Evolutionary conservation across 2,888 invertebrate species (phyloP).

Genomic region (Tipula vernalis): DNA sequence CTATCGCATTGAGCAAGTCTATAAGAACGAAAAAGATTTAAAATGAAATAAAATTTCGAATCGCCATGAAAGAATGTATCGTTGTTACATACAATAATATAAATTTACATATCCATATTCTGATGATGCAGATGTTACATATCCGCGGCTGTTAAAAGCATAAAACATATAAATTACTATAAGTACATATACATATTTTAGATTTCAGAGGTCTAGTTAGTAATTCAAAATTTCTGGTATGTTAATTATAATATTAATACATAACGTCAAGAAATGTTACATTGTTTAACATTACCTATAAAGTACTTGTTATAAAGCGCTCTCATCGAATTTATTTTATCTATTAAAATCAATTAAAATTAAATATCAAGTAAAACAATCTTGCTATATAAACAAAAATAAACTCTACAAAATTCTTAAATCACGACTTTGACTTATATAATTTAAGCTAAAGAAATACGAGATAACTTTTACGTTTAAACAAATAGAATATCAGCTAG

Average conservation of each 20-base stretch:
- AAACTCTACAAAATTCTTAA: background rate
- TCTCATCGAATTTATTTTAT: background rate
- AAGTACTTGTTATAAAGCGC: background rate
- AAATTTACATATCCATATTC: background rate
- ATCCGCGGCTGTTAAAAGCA: background rate
- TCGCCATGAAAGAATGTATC: background rate
- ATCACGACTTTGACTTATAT: conserved; percentile 1
- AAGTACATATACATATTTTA: background rate
- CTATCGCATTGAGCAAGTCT: background rate
- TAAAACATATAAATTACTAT: too few species aligned
- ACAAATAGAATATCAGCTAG: background rate
- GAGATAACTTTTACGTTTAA: background rate
- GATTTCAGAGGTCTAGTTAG: background rate
- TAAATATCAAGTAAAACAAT: background rate
- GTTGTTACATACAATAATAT: background rate
- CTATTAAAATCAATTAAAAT: background rate
- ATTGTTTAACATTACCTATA: background rate
- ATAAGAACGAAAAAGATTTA: background rate
- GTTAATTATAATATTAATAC: too few species aligned
- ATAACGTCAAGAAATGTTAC: background rate
- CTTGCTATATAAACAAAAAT: background rate
- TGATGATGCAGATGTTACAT: background rate
- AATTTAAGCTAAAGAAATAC: background rate
- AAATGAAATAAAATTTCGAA: background rate
- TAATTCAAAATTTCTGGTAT: background rate